Conservation (phyloP, 1,140 invertebrate genomes). For the Hycleus phaleratus region DNA sequence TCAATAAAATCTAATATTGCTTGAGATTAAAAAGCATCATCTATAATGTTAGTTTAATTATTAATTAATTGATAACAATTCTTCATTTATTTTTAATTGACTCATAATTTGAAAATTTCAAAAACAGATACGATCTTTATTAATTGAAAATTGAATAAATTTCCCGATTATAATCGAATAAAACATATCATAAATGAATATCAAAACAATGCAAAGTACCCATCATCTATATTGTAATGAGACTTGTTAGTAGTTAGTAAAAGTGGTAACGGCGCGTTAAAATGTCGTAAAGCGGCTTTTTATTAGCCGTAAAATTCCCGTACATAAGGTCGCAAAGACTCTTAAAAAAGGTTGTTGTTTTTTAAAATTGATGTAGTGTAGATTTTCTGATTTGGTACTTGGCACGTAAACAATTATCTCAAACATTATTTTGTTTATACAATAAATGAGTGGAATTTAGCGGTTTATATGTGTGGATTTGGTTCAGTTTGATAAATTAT, state of each 20-base stretch:
- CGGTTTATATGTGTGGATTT: too few species aligned
- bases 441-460: too few species aligned
- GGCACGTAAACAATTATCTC: constrained; percentile 34
- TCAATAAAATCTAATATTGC: constrained; percentile 2
- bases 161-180: too few species aligned
- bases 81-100: too few species aligned
- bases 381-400: constrained; percentile 20
- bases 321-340: constrained; percentile 26
- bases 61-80: too few species aligned
- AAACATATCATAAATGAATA: constrained; percentile 3
- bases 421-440: not conserved
- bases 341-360: constrained; percentile 3
- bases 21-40: not conserved
- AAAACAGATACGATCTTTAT: too few species aligned
- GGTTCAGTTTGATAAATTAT: too few species aligned
- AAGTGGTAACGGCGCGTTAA: constrained; percentile 38
- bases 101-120: too few species aligned
- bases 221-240: constrained; percentile 37
- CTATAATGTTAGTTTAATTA: not conserved
- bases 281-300: constrained; percentile 39
- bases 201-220: constrained; percentile 27
- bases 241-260: constrained; percentile 38
- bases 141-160: too few species aligned
- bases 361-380: constrained; percentile 23
- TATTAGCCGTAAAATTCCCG: constrained; percentile 36